Percentiles rank a stretch among this genome's conserved stretches.
Evolutionary conservation across 2,113 vertebrate genomes (phyloP).

Genomic region (Pycnonotus jocosus): DNA sequence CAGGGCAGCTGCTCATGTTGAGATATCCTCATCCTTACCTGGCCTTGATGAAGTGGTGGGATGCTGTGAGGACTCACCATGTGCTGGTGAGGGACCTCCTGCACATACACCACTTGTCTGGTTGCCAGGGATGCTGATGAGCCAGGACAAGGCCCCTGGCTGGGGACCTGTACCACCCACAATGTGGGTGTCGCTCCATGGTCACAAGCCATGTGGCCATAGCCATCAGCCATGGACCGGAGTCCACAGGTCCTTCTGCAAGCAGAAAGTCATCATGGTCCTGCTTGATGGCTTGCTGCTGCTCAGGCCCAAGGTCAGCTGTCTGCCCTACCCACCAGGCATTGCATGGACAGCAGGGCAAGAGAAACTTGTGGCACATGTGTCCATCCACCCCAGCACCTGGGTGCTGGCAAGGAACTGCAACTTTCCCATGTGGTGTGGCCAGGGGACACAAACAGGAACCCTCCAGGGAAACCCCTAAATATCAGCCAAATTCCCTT

Average conservation of each 20-base stretch:
- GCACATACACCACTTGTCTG: rapidly evolving
- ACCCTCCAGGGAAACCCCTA: too few species aligned
- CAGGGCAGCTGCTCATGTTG: not conserved
- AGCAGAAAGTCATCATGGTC: not conserved
- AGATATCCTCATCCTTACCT: not conserved
- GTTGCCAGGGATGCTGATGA: not conserved
- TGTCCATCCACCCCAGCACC: rapidly evolving
- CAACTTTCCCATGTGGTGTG: rapidly evolving
- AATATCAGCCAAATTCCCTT: not conserved
- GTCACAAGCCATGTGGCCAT: not conserved
- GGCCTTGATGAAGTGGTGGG: not conserved
- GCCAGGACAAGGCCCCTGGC: not conserved
- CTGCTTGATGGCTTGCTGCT: not conserved
- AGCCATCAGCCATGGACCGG: not conserved
- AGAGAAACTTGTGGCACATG: not conserved
- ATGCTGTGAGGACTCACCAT: not conserved
- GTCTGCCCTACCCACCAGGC: not conserved
- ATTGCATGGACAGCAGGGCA: not conserved
- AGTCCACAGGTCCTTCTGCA: not conserved
- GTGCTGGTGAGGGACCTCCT: not conserved
- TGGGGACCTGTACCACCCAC: not conserved
- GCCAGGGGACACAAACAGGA: too few species aligned
- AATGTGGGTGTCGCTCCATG: rapidly evolving
- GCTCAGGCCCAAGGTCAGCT: too few species aligned
- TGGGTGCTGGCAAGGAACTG: too few species aligned